A percentile compares a stretch with the other conserved stretches of the same genome.
Conservation (phyloP, 2,113 vertebrate genomes). For the Hyperopisus bebe region DNA sequence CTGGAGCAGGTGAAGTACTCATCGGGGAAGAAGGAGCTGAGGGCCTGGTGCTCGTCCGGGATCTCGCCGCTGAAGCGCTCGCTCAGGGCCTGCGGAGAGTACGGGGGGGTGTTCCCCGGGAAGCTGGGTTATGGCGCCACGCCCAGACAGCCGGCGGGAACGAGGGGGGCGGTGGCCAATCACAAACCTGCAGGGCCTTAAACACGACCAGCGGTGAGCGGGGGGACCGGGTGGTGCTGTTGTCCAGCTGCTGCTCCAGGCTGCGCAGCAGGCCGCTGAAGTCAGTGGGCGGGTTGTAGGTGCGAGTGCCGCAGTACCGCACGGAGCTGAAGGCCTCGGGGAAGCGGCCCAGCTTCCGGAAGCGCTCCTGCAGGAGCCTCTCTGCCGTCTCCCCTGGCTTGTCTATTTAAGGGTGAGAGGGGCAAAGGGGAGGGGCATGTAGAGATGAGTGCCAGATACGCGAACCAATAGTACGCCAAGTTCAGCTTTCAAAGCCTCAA, state of each 20-base stretch:
- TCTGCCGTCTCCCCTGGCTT: constrained; percentile 80
- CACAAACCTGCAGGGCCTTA: constrained; percentile 84
- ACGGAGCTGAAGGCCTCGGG: constrained; percentile 98
- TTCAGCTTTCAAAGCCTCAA: not conserved
- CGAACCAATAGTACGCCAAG: not conserved
- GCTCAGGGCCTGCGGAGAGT: constrained; percentile 75
- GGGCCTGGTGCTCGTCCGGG: constrained; percentile 82
- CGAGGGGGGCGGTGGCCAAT: not conserved
- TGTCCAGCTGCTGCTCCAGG: constrained; percentile 88
- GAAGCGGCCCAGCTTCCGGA: constrained; percentile 85
- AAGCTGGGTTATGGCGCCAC: not conserved
- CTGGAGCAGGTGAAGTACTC: constrained; percentile 97
- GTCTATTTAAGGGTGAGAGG: constrained; percentile 55
- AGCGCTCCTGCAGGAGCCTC: constrained; percentile 92
- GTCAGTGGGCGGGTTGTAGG: constrained; percentile 94
- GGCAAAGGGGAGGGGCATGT: not conserved
- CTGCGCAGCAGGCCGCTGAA: constrained; percentile 84
- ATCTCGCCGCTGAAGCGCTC: constrained; percentile 95
- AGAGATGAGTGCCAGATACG: not conserved
- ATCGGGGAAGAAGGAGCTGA: constrained; percentile 96
- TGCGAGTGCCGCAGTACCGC: constrained; percentile 92
- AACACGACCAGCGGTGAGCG: constrained; percentile 86
- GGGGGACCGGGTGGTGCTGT: constrained; percentile 91
- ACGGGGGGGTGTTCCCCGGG: not conserved
- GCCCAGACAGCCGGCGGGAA: not conserved